These are phyloP conservation scores for Tetramorium bicarinatum DNA, from an alignment of 2,888 invertebrate species.

Conservation along the genomic window DNA sequence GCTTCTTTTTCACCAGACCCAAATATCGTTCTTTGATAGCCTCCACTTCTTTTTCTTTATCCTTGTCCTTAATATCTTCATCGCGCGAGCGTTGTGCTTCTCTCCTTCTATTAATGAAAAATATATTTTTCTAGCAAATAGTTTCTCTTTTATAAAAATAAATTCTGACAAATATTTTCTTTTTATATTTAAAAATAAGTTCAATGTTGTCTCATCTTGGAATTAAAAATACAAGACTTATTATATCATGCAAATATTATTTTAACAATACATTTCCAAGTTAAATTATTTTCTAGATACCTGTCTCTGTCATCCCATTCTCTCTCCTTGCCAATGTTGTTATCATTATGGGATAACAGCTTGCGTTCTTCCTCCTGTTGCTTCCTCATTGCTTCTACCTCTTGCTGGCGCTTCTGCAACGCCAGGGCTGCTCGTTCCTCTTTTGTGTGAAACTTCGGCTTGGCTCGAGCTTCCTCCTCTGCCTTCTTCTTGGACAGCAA, in stretches of 20 bases:
- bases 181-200: background rate
- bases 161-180: background rate
- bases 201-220: background rate
- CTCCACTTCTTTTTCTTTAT: constrained; percentile 96
- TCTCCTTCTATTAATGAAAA: constrained; percentile 75
- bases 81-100: constrained; percentile 84
- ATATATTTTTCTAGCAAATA: background rate
- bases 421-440: constrained; percentile 97
- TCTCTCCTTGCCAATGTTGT: constrained; percentile 83
- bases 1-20: constrained; percentile 96
- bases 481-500: constrained; percentile 98
- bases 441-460: constrained; percentile 98
- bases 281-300: constrained; percentile 64
- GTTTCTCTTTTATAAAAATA: constrained; percentile 5
- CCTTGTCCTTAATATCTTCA: constrained; percentile 91
- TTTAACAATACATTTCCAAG: background rate
- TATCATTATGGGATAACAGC: constrained; percentile 76
- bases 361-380: constrained; percentile 90
- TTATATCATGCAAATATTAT: background rate
- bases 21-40: constrained; percentile 98
- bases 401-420: constrained; percentile 94
- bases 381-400: constrained; percentile 93
- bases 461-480: constrained; percentile 97
- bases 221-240: background rate
- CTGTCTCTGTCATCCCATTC: constrained; percentile 86